Evolutionary conservation across 2,797 vertebrate species (phyloP).

Genomic region (Adrianichthys oophorus): DNA sequence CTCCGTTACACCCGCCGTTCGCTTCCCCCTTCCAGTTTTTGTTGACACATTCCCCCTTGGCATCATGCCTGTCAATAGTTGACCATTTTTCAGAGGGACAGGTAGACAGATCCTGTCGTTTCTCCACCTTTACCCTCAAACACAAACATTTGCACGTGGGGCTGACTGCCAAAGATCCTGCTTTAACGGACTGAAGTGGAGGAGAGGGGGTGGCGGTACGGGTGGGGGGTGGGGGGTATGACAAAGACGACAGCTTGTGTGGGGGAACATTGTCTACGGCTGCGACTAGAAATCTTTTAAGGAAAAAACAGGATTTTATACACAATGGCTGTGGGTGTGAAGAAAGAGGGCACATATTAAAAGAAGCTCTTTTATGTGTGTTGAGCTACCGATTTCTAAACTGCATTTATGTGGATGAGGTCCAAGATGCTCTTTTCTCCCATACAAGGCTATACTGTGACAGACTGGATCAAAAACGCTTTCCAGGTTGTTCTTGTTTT

Average conservation of each 20-base stretch:
- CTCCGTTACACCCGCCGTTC: conserved; percentile 64
- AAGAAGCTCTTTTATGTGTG: conserved; percentile 76
- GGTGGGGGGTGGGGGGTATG: conserved; percentile 47
- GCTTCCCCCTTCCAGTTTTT: conserved; percentile 38
- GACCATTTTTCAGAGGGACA: conserved; percentile 71
- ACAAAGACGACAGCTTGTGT: conserved; percentile 83
- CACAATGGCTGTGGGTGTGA: conserved; percentile 84
- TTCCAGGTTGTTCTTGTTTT: conserved; percentile 74
- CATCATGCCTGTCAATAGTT: conserved; percentile 65
- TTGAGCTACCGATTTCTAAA: conserved; percentile 72
- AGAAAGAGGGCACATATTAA: conserved; percentile 81
- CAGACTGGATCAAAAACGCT: conserved; percentile 75
- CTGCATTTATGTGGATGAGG: conserved; percentile 75
- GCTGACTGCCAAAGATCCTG: conserved; percentile 75
- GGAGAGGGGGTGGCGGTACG: conserved; percentile 39
- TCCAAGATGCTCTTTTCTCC: conserved; percentile 67
- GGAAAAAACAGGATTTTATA: conserved; percentile 81
- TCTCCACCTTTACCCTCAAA: conserved; percentile 73
- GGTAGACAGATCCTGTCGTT: conserved; percentile 67
- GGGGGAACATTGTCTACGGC: conserved; percentile 83
- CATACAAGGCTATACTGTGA: conserved; percentile 65
- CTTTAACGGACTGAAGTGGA: conserved; percentile 70
- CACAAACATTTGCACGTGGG: conserved; percentile 47
- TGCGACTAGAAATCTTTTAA: conserved; percentile 82
- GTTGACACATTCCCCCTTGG: conserved; percentile 9